phyloP scores from a whole-genome alignment of 1,140 invertebrate species.

The Pogonus chalceus region DNA sequence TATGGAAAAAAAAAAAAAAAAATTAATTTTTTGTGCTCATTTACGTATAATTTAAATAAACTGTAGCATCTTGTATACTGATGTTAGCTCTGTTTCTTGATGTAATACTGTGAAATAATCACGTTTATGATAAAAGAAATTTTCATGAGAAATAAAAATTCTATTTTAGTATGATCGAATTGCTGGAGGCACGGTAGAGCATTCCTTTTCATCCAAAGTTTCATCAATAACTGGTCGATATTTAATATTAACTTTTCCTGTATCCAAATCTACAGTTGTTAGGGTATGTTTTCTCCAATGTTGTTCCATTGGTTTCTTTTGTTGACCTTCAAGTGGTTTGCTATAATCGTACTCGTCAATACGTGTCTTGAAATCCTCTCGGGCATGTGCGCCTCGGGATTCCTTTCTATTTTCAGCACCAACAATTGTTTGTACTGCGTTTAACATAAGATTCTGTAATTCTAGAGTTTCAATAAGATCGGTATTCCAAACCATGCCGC shows the following conservation, averaged over 20 bases:
- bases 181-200: slow-evolving; percentile 59
- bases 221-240: slow-evolving; percentile 84
- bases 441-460: slow-evolving; percentile 92
- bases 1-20: no score
- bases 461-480: slow-evolving; percentile 95
- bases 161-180: slow-evolving; percentile 59
- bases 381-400: slow-evolving; percentile 94
- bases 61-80: no score
- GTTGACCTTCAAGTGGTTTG: slow-evolving; percentile 71
- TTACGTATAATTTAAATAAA: no score
- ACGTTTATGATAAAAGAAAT: no score
- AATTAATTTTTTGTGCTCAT: no score
- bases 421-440: slow-evolving; percentile 85
- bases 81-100: no score
- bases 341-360: slow-evolving; percentile 63
- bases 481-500: slow-evolving; percentile 83
- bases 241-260: slow-evolving; percentile 61
- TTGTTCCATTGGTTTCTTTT: slow-evolving; percentile 55
- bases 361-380: slow-evolving; percentile 87
- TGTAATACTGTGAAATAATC: no score
- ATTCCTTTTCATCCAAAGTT: slow-evolving; percentile 67
- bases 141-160: no score
- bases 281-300: slow-evolving; percentile 92
- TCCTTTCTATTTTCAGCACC: slow-evolving; percentile 91
- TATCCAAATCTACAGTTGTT: slow-evolving; percentile 51